Evolutionary conservation across 2,797 vertebrate genomes (phyloP), one percentile per base, ranked within the genome.

Genomic region (Pseudomugil gertrudae): DNA sequence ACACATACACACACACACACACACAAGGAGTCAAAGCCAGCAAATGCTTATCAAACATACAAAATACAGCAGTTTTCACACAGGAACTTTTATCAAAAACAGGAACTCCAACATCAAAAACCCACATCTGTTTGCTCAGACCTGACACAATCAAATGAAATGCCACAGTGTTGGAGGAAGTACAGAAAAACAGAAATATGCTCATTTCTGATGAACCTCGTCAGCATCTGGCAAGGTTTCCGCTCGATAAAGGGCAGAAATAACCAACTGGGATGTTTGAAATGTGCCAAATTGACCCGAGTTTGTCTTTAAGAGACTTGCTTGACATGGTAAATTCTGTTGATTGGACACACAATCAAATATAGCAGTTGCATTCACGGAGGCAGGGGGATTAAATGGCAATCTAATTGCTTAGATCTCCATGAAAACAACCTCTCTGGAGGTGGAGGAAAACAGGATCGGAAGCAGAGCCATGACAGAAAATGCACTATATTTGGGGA

Each of bases 371-470:
- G 78, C 70, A 82, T 91, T 92, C 89, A 87, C 79, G 83, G 76
- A 79, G 83, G 80, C 86, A 74, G 74, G 53, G 71, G 90, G 92
- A 93, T 93, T 93, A 92, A 91, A 90, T 74, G 70, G 48, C 79
- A 91, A 93, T 94, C 89, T 92, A 92, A 93, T 94, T 93, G 92
- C 76, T 82, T 33, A 72, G 71, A 89, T 89, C 90, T 88, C 86
- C 86, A 84, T 90, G 88, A 92, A 91, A 92, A 89, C 85, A 83
- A 87, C 86, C 86, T 84, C 81, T 90, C 74, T 56, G 80, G 88
- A 87, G 85, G 81, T 84, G 87, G 83, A 79, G 63, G 61, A 87
- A 83, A 66, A 76, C 71, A 66, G 76, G 65, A 65, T 55, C 38
- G 57, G 59, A 84, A 66, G 67, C 43, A 52, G 61, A 65, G 67